A percentile compares a stretch with the other conserved stretches of the same genome.
These are phyloP conservation scores for Nestor notabilis DNA, from an alignment of 2,113 vertebrate genomes.

Conservation along the genomic window DNA sequence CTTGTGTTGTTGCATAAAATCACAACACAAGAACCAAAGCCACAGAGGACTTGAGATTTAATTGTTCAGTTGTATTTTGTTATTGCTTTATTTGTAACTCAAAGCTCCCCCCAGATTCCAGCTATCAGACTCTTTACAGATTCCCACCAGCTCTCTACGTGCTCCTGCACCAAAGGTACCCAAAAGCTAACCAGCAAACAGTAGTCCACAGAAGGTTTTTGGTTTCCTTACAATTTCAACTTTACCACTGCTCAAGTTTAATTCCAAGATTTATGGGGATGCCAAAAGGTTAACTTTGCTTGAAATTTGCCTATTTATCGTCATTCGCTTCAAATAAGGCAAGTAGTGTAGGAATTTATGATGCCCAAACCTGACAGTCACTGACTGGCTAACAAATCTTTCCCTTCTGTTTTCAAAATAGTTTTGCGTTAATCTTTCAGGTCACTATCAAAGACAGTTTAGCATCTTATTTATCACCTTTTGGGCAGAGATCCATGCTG, in stretches of 20 bases:
- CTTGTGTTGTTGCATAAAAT: slow-evolving; percentile 40
- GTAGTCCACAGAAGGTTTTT: not conserved
- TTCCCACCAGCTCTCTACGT: not conserved
- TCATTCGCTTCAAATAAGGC: not conserved
- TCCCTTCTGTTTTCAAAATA: slow-evolving; percentile 60
- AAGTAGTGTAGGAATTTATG: not conserved
- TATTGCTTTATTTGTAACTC: slow-evolving; percentile 42
- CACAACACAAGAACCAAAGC: slow-evolving; percentile 10
- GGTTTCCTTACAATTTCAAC: not conserved
- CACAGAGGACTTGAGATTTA: slow-evolving; percentile 33
- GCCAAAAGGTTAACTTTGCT: slow-evolving; percentile 18
- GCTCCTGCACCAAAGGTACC: not conserved
- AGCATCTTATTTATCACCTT: slow-evolving; percentile 69
- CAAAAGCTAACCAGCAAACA: slow-evolving; percentile 11
- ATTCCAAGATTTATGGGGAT: slow-evolving; percentile 17
- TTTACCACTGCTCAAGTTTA: not conserved
- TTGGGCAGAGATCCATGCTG: slow-evolving; percentile 59
- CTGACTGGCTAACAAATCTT: slow-evolving; percentile 10
- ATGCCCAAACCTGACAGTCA: not conserved
- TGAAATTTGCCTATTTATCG: not conserved
- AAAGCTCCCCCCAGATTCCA: not conserved
- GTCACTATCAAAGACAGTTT: slow-evolving; percentile 55
- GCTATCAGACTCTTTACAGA: not conserved
- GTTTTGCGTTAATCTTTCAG: slow-evolving; percentile 54
- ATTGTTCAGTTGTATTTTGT: slow-evolving; percentile 52